A percentile compares a stretch with the other conserved stretches of the same genome.
phyloP scores from a whole-genome alignment of 2,113 vertebrate species.

The Ptilonorhynchus violaceus region DNA sequence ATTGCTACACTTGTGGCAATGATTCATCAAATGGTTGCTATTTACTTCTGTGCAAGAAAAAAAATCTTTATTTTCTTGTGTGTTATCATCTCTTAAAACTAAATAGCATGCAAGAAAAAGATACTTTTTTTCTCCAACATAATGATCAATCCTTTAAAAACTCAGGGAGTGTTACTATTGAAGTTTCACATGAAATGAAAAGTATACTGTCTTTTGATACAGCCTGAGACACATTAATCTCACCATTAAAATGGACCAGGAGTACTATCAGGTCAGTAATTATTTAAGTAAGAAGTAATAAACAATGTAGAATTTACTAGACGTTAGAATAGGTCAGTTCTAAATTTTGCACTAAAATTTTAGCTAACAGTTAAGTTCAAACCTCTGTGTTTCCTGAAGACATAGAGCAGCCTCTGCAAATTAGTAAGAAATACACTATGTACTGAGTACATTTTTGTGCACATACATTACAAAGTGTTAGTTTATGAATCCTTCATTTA shows the following conservation, averaged over 20 bases:
- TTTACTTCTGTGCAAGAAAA: neutral
- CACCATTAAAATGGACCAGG: neutral
- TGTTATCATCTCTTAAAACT: neutral
- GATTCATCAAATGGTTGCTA: neutral
- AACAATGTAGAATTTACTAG: neutral
- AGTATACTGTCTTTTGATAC: neutral
- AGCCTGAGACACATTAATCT: neutral
- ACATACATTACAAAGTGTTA: neutral
- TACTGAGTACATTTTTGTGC: neutral
- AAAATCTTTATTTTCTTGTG: neutral
- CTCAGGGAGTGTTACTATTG: neutral
- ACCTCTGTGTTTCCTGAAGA: neutral
- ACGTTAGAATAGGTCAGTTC: neutral
- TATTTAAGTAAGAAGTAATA: constrained; percentile 19
- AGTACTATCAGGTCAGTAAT: neutral
- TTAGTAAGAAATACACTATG: neutral
- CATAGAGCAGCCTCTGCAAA: neutral
- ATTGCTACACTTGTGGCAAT: neutral
- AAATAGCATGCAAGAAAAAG: neutral
- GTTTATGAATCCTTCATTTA: neutral
- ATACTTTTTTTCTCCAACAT: neutral
- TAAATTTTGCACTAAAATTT: neutral
- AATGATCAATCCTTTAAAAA: neutral
- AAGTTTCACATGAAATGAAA: constrained; percentile 13
- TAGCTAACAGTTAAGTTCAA: neutral